Evolutionary conservation across 2,797 vertebrate genomes (phyloP).

Genomic region (Sebastes taczanowskii): DNA sequence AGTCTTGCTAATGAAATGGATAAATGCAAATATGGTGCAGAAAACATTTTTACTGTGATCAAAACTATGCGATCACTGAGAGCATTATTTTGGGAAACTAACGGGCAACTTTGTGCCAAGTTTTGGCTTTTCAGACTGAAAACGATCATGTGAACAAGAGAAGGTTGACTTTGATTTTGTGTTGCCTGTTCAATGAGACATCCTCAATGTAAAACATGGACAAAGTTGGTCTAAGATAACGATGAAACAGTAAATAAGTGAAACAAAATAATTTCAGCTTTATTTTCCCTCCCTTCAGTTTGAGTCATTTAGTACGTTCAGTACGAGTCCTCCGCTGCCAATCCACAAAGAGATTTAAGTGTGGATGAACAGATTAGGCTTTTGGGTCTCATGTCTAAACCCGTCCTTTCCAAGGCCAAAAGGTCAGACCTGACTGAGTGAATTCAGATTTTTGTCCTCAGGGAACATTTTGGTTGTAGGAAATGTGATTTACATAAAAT

Average conservation of each 20-base stretch:
- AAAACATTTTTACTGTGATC: slow-evolving; percentile 34
- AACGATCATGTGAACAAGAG: not conserved
- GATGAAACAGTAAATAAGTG: not conserved
- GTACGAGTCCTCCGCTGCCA: slow-evolving; percentile 1
- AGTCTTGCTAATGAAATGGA: slow-evolving; percentile 42
- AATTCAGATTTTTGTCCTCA: slow-evolving; percentile 57
- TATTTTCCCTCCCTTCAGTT: not conserved
- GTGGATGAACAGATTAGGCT: slow-evolving; percentile 61
- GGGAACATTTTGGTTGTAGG: slow-evolving; percentile 43
- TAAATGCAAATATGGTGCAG: slow-evolving; percentile 48
- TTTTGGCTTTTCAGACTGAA: slow-evolving; percentile 17
- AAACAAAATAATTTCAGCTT: not conserved
- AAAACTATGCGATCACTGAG: slow-evolving; percentile 28
- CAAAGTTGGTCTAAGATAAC: not conserved
- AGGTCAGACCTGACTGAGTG: slow-evolving; percentile 63
- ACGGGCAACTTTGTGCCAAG: not conserved
- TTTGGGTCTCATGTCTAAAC: slow-evolving; percentile 52
- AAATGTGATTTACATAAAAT: slow-evolving; percentile 62
- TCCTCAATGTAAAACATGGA: not conserved
- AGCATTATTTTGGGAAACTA: slow-evolving; percentile 3
- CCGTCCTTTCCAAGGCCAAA: slow-evolving; percentile 52
- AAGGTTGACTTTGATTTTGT: not conserved
- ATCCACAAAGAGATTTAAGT: slow-evolving; percentile 51
- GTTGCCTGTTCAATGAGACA: not conserved
- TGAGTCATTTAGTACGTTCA: slow-evolving; percentile 15